Base-by-base conservation (phyloP, 2,888 invertebrate species). In the Gymnocheta viridis region DNA sequence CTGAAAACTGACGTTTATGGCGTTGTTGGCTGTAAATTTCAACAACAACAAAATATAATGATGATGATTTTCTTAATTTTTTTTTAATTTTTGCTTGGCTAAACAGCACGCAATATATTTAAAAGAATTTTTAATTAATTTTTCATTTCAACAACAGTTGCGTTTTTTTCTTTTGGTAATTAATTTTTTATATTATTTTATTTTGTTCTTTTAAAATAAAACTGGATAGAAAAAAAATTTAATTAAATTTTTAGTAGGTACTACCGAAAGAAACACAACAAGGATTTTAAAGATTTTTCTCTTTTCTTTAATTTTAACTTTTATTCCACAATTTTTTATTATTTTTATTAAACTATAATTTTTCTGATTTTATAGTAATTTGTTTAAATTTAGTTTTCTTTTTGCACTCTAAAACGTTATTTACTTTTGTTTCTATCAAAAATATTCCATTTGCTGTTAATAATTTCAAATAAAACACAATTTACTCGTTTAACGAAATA, bases 21-120 rank as follows among this genome's bases (percentile, higher is more conserved):
- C 56, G 29, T 22, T 60, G 49, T 60, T 51, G 69, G 35, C 35
- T 78, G 62, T 49, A 47, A 22, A 70, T 54, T 70, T 41, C 22
- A 69, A 47, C 24, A 62, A 70, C 10, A 70, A 64, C n/a, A 19
- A 56, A 44, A 2, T 19, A 70, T 47, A 29, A 70, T 78, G 32
- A 70, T 72, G 38, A 41, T 69, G 44, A 62, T 60, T 67, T 74
- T 60, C 54, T 60, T 77, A 22, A 5, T 29, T 64, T 54, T 76
- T 47, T 19, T 35, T 66, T 47, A 17, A 35, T 74, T 81, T 74
- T 74, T 74, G 69, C 74, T 2, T 76, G 81, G 74, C 62, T 82
- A 76, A 69, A 54, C 69, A 82, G 54, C 69, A 82, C 74, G 81
- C 81, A 74, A 69, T 47, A 29, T 19, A 62, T 56, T 73, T 22